Evolutionary conservation across 2,113 vertebrate species (phyloP).

Genomic region (Bubo blakistoni): DNA sequence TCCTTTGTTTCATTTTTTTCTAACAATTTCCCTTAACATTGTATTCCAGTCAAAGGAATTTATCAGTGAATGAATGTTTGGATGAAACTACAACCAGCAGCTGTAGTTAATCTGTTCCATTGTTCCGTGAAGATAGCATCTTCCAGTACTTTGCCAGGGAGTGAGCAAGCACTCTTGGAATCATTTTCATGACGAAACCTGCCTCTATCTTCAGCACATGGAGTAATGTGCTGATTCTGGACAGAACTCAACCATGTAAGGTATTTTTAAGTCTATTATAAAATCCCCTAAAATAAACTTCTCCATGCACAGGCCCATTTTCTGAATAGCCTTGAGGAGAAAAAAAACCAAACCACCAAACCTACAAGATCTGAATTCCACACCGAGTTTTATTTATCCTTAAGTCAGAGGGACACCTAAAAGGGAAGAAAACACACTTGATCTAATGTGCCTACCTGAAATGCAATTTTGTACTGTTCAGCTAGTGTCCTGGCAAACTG

Average conservation of each 20-base stretch:
- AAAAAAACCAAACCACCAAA: neutral
- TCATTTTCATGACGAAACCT: neutral
- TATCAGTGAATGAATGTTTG: conserved; percentile 12
- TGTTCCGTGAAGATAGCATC: conserved; percentile 31
- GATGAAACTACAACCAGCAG: conserved; percentile 6
- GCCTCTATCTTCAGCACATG: neutral
- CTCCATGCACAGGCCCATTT: neutral
- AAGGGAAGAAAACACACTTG: neutral
- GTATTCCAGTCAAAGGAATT: conserved; percentile 32
- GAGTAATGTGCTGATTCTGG: conserved; percentile 25
- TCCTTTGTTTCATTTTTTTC: neutral
- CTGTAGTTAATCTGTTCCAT: conserved; percentile 34
- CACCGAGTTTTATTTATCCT: neutral
- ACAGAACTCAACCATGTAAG: neutral
- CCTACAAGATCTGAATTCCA: neutral
- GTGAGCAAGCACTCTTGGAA: neutral
- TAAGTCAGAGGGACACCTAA: neutral
- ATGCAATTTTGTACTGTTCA: neutral
- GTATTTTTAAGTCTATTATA: conserved; percentile 30
- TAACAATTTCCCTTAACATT: neutral
- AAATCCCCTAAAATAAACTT: conserved; percentile 31
- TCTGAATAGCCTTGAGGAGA: neutral
- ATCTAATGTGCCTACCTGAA: neutral
- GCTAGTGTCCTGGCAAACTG: neutral
- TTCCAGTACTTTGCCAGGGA: neutral